Evolutionary conservation across 2,113 vertebrate species (phyloP).

Genomic region (Microtus oregoni): DNA sequence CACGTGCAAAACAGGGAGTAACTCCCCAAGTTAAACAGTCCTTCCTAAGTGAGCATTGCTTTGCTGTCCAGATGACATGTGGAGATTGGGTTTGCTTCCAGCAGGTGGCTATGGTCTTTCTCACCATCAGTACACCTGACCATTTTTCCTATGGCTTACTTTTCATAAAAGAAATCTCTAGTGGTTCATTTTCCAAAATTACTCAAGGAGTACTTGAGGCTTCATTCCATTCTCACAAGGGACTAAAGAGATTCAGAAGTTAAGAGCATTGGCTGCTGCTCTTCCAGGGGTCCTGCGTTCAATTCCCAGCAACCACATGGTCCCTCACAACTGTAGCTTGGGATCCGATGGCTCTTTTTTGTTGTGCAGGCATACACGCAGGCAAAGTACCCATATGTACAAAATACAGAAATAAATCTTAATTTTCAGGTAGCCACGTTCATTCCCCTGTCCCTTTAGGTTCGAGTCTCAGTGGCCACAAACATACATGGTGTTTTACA

Average conservation of each 20-base stretch:
- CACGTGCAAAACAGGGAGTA: neutral
- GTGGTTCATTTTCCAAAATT: neutral
- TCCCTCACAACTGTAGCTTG: neutral
- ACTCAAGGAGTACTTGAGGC: neutral
- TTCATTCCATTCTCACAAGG: neutral
- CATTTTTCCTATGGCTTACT: neutral
- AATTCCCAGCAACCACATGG: neutral
- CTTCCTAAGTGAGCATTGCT: neutral
- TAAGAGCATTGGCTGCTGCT: neutral
- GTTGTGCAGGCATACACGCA: neutral
- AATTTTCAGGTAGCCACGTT: neutral
- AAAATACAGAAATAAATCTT: neutral
- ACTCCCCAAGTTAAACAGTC: neutral
- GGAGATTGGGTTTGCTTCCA: neutral
- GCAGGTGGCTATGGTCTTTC: neutral
- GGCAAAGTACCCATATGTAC: neutral
- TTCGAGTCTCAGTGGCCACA: neutral
- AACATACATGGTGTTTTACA: accelerated
- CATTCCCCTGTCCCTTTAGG: neutral
- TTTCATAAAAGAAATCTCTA: neutral
- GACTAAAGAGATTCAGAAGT: neutral
- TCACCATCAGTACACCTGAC: no score
- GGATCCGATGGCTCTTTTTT: neutral
- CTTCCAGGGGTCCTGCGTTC: neutral
- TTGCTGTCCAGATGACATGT: neutral